Base-by-base conservation (phyloP, 2,888 invertebrate species). In the Melanophora roralis region DNA sequence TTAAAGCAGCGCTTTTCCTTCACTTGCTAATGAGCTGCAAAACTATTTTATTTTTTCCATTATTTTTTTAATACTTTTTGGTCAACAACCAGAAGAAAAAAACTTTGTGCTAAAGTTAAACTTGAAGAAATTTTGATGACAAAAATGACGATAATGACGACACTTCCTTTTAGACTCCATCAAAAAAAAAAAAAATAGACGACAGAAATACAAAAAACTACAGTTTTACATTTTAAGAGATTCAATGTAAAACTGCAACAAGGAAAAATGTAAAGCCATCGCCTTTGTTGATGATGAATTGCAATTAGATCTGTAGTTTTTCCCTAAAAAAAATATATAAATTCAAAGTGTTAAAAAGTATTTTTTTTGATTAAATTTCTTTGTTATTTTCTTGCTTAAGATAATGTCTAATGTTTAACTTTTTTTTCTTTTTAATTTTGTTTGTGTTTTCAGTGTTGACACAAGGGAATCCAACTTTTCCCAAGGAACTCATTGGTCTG, bases 401-500 rank as follows among this genome's bases (percentile, higher is more conserved):
- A 27, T 51, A 16, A 16, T 51, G 51, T 51, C n/a, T 32, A 45
- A 60, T 49, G 21, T 38, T 51, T 38, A 36, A 14, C 8, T n/a
- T 14, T n/a, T 59, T 6, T 16, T 27, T 47, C 34, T 19, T 19
- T 40, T 60, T 51, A 19, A 27, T 27, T 34, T 38, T 14, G 0
- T 49, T 51, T 53, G 12, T 55, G 27, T 23, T 32, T 85, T 9
- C 87, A 92, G 92, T 85, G 91, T 91, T 86, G 92, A 92, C 86
- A 91, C 91, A 60, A 89, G 92, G 69, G 91, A 91, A 81, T 91
- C 91, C 59, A 89, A 90, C 82, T 87, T 89, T 78, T 89, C 90
- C 38, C 91, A 91, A 82, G 91, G 91, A 68, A 90, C 90, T 71
- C 92, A 92, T 86, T 92, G 92, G 92, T 92, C 92, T 83, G 91